Evolutionary conservation across 1,140 invertebrate species (phyloP), one percentile per base, ranked within the genome.

Genomic region (Thereuonema tuberculata): DNA sequence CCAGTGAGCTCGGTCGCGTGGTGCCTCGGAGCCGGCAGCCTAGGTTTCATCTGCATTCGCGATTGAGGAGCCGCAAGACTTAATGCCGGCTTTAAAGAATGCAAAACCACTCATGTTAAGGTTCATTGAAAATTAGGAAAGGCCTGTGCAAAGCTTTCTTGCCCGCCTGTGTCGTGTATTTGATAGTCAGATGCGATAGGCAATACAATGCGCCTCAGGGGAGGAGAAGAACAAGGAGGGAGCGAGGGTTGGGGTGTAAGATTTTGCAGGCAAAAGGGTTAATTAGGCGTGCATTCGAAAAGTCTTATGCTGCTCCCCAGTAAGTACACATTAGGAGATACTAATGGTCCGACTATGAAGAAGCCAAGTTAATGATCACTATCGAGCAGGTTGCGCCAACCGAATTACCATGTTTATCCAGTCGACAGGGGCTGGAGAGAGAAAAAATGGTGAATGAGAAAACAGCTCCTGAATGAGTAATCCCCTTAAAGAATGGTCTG

Each of bases 401-500:
- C 24, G 48, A 50, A 50, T 50, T 50, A 50, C 48, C 48, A 50
- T 50, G 48, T 50, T 50, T 50, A 50, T 24, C 24, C 24, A 50
- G 21, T 12, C 3, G 48, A 21, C 3, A 21, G 48, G 48, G 21
- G 48, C 5, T 12, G 21, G 24, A 24, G 21, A 21, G 21, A 50
- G 48, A 50, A 50, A 50, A 21, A 50, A 20, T 50, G 5, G 17
- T n/a, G 48, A 50, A 50, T n/a, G 17, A 17, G 31, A 37, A 37
- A 37, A 37, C 31, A 37, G 31, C 5, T 37, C 31, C 17, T 17
- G 31, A 37, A 37, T 37, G 31, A 17, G 31, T 37, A 37, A 37
- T 37, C 31, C 17, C 17, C 31, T 37, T 37, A 37, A 37, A 37
- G 31, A 37, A 37, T 37, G 31, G 31, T 37, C 31, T 37, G 31